A percentile compares a stretch with the other conserved stretches of the same genome.
Conservation (phyloP, 2,888 invertebrate species). For the Diachrysia chrysitis region DNA sequence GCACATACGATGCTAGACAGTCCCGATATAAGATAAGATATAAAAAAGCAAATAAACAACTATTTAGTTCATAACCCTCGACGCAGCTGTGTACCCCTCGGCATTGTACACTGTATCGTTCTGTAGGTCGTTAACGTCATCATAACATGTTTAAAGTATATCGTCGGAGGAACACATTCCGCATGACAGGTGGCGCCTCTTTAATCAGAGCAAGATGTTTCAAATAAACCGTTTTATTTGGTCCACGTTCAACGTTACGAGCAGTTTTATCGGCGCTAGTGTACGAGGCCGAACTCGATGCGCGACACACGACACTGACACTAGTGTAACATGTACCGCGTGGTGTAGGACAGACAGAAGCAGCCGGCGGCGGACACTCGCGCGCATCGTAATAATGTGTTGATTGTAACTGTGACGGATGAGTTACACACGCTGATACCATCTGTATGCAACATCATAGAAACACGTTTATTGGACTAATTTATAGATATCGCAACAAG, state of each 20-base stretch:
- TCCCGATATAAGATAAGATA: no score
- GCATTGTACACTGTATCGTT: not conserved
- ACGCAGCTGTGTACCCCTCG: no score
- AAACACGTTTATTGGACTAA: not conserved
- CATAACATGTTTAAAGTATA: not conserved
- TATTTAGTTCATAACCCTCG: no score
- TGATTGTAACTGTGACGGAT: not conserved
- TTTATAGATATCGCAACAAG: constrained; percentile 2
- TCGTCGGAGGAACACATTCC: not conserved
- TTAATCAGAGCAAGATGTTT: constrained; percentile 13
- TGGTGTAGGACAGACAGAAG: no score
- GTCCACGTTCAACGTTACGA: constrained; percentile 17
- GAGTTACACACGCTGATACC: not conserved
- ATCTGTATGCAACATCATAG: not conserved
- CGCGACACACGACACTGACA: constrained; percentile 1
- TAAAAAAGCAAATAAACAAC: no score
- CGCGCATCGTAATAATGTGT: not conserved
- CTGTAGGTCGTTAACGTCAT: not conserved
- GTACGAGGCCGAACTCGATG: constrained; percentile 5
- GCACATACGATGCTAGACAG: no score
- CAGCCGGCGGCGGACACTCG: no score
- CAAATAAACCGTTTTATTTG: constrained; percentile 15
- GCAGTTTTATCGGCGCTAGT: constrained; percentile 26
- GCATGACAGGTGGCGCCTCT: not conserved
- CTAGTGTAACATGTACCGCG: not conserved